Base-by-base conservation (phyloP, 1,140 invertebrate genomes). In the Trichomalopsis sarcophagae region DNA sequence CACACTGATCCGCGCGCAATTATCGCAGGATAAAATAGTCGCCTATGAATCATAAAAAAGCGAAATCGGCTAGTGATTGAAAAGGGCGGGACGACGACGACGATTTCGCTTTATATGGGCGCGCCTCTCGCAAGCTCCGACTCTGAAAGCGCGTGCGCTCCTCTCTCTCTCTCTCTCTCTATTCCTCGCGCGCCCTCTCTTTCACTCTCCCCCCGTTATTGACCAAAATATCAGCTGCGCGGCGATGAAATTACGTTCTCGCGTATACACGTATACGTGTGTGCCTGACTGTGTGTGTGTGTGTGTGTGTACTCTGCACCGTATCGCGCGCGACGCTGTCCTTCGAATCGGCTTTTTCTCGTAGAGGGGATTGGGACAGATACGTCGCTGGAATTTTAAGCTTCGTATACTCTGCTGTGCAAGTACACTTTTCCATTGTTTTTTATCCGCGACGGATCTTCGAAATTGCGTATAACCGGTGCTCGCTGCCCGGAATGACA, bases 171-270 rank as follows among this genome's bases (percentile, higher is more conserved):
- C 3, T 36, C 33, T 36, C 33, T 36, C 33, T 36, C 17, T n/a
- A n/a, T 11, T 27, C 27, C 47, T 55, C 21, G 55, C 17, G 55
- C 55, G 17, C 14, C 55, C 55, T 17, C 55, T 62, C 55, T 21
- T n/a, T 21, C 21, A n/a, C 55, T n/a, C 55, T 62, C 55, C 55
- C n/a, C 33, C 55, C 33, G 50, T 71, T 81, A 81, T 71, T 81
- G 79, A 81, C 79, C 79, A 81, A 81, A 81, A 71, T 69, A 81
- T 81, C 40, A 71, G 50, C 68, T 44, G 27, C 55, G 55, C 33
- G 10, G 55, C 33, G 10, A 81, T 47, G 68, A 81, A 71, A 81
- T 81, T 81, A 81, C 40, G 66, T 27, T 71, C n/a, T 44, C 55
- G 6, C 55, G 50, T 55, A 62, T 50, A 17, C 5, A 50, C 47